A percentile compares a stretch with the other conserved stretches of the same genome.
Evolutionary conservation across 2,113 vertebrate genomes (phyloP).

Genomic region (Romanogobio albipinnatus): DNA sequence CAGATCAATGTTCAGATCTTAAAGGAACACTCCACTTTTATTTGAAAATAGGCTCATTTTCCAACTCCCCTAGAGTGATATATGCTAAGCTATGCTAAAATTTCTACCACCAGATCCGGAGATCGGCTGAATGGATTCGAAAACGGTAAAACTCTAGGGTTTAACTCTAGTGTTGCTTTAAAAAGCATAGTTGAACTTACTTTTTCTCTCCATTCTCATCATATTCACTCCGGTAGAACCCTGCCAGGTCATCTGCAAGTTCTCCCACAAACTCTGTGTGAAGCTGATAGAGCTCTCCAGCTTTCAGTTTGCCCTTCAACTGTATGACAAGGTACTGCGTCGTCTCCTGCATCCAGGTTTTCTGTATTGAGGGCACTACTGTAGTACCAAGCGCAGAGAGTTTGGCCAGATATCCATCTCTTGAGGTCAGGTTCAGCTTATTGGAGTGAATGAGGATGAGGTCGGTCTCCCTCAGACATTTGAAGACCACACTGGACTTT

Average conservation of each 20-base stretch:
- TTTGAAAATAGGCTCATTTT: too few species aligned
- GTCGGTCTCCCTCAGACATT: conserved; percentile 72
- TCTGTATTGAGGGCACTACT: conserved; percentile 47
- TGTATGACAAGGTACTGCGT: conserved; percentile 85
- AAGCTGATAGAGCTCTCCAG: conserved; percentile 72
- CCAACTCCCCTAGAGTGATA: too few species aligned
- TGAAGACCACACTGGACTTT: conserved; percentile 78
- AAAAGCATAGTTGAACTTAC: conserved; percentile 65
- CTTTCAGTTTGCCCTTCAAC: conserved; percentile 59
- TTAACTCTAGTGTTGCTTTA: too few species aligned
- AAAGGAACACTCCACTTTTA: too few species aligned
- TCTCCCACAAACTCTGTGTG: conserved; percentile 77
- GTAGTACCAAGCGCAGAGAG: neutral
- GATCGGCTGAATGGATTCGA: too few species aligned
- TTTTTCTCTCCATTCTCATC: conserved; percentile 60
- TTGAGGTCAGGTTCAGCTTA: conserved; percentile 79
- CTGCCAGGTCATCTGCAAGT: conserved; percentile 83
- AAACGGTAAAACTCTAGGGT: too few species aligned
- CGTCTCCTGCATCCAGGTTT: conserved; percentile 59
- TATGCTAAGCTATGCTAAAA: too few species aligned
- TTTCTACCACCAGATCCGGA: too few species aligned
- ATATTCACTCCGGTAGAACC: conserved; percentile 92
- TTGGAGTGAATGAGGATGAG: conserved; percentile 93
- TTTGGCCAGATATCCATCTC: accelerated
- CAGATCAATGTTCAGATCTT: neutral